A percentile compares a stretch with the other conserved stretches of the same genome.
Evolutionary conservation across 2,113 vertebrate species (phyloP).

Genomic region (Apodemus sylvaticus): DNA sequence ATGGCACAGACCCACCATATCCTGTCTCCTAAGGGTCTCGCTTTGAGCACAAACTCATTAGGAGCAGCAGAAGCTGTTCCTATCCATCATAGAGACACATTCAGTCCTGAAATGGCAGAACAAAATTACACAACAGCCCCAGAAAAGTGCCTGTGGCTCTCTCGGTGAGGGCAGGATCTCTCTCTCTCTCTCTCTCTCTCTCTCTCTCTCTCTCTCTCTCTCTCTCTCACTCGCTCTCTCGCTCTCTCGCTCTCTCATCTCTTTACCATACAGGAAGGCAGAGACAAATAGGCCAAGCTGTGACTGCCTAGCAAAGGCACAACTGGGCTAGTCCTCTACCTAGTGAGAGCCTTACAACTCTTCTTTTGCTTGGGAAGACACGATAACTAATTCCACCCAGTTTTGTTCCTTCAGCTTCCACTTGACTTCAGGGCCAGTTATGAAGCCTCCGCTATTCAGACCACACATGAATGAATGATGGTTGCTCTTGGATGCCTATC

Average conservation of each 20-base stretch:
- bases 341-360: not conserved
- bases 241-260: not conserved
- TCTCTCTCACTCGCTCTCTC: no score
- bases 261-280: not conserved
- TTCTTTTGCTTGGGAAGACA: not conserved
- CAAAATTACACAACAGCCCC: no score
- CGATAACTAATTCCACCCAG: not conserved
- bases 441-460: not conserved
- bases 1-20: not conserved
- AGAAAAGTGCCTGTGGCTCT: not conserved
- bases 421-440: not conserved
- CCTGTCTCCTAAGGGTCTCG: not conserved
- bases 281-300: not conserved
- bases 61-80: not conserved
- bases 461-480: not conserved
- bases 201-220: not conserved
- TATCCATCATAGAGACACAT: not conserved
- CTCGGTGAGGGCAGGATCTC: not conserved
- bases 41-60: not conserved
- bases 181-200: not conserved
- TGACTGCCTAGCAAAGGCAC: not conserved
- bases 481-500: not conserved
- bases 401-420: not conserved
- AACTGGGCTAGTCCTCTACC: not conserved
- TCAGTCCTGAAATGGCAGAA: not conserved